phyloP scores from a whole-genome alignment of 2,888 invertebrate species.

The Steinernema scapterisci region DNA sequence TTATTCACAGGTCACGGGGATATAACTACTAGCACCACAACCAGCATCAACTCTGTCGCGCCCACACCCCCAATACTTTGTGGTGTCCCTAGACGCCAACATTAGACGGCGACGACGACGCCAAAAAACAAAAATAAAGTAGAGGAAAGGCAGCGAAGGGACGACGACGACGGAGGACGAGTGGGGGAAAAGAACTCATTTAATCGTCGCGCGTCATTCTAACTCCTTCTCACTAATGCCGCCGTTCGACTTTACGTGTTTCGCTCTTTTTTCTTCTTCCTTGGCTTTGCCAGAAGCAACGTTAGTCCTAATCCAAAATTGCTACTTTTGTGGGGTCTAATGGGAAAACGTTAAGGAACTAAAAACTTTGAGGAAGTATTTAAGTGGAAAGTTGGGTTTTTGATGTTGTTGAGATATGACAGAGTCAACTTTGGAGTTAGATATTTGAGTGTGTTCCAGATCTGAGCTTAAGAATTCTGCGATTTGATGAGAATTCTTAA shows the following conservation, averaged over 20 bases:
- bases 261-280: background rate
- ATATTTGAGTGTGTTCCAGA: no score
- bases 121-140: constrained; percentile 25
- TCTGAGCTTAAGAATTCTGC: no score
- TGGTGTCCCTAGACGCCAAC: no score
- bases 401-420: background rate
- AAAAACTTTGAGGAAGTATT: no score
- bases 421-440: no score
- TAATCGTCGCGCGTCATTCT: constrained; percentile 12
- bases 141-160: background rate
- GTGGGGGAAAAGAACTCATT: constrained; percentile 8
- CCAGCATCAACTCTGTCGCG: no score
- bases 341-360: background rate
- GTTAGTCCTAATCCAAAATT: constrained; percentile 1
- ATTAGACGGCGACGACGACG: background rate
- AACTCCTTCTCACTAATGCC: background rate
- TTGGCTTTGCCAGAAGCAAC: background rate
- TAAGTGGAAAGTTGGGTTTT: background rate
- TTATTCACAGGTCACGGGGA: no score
- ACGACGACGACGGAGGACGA: no score
- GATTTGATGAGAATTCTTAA: no score
- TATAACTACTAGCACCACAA: no score
- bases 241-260: background rate
- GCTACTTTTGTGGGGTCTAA: constrained; percentile 1
- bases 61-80: no score